Evolutionary conservation across 2,113 vertebrate genomes (phyloP).

Genomic region (Leucopsar rothschildi): DNA sequence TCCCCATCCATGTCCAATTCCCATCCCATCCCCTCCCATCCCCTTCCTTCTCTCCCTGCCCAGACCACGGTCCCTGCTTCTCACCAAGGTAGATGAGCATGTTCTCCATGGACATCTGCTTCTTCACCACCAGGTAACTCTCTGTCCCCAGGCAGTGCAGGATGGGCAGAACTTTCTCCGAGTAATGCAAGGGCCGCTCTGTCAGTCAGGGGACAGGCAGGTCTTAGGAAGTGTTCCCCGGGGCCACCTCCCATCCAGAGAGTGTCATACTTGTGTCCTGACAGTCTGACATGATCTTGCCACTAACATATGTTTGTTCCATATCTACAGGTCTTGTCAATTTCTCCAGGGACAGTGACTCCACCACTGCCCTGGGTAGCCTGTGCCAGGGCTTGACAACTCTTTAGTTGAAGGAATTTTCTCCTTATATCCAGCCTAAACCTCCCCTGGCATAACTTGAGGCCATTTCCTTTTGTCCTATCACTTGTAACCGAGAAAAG

Average conservation of each 20-base stretch:
- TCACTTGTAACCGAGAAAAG: not conserved
- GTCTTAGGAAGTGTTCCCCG: not conserved
- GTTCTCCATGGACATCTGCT: constrained; percentile 83
- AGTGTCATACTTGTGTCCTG: not conserved
- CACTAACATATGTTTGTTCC: not conserved
- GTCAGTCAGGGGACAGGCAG: not conserved
- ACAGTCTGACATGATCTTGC: not conserved
- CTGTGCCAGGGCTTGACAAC: not conserved
- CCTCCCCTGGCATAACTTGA: not conserved
- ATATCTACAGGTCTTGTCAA: not conserved
- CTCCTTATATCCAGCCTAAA: not conserved
- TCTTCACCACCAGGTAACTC: constrained; percentile 89
- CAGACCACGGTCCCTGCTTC: not conserved
- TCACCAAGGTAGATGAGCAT: constrained; percentile 88
- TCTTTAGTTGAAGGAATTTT: not conserved
- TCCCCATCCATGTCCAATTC: not conserved
- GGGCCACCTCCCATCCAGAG: not conserved
- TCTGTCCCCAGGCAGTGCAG: constrained; percentile 83
- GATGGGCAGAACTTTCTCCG: constrained; percentile 89
- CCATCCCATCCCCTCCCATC: not conserved
- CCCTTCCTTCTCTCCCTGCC: not conserved
- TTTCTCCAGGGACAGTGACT: not conserved
- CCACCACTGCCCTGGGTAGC: not conserved
- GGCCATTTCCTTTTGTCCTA: not conserved
- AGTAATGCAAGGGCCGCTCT: constrained; percentile 91